A percentile compares a stretch with the other conserved stretches of the same genome.
These are phyloP conservation scores for Metalampra italica DNA, from an alignment of 2,888 invertebrate species.

Conservation along the genomic window DNA sequence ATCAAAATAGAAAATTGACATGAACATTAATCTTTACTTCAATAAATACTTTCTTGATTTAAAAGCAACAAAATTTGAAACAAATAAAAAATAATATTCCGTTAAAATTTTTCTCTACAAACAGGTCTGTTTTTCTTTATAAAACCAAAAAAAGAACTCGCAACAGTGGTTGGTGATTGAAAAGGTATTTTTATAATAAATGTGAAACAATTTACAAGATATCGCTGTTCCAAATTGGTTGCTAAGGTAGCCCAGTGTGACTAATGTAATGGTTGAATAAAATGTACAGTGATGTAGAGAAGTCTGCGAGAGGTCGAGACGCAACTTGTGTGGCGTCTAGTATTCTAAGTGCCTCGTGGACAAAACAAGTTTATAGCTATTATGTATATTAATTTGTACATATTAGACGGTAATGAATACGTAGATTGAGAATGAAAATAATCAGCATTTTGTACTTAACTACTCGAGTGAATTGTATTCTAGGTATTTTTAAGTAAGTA, in stretches of 20 bases:
- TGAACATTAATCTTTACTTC: no score
- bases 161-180: constrained; percentile 31
- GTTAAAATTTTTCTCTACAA: no score
- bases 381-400: constrained; percentile 3
- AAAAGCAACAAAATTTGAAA: no score
- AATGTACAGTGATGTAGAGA: constrained; percentile 32
- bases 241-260: constrained; percentile 29
- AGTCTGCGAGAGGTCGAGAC: constrained; percentile 8
- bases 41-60: no score
- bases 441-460: no score
- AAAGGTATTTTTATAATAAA: constrained; percentile 25
- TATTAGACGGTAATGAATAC: no score
- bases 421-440: no score
- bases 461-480: neutral
- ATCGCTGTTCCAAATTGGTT: constrained; percentile 26
- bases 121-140: no score
- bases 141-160: no score
- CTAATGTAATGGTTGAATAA: constrained; percentile 32
- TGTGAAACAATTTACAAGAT: constrained; percentile 29
- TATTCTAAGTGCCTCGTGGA: constrained; percentile 13
- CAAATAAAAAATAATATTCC: no score
- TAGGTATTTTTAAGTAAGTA: no score
- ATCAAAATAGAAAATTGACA: no score
- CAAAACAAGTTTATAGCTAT: neutral
- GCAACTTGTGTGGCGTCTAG: constrained; percentile 22